phyloP scores from a whole-genome alignment of 2,888 invertebrate genomes.

The Resseliella maxima region DNA sequence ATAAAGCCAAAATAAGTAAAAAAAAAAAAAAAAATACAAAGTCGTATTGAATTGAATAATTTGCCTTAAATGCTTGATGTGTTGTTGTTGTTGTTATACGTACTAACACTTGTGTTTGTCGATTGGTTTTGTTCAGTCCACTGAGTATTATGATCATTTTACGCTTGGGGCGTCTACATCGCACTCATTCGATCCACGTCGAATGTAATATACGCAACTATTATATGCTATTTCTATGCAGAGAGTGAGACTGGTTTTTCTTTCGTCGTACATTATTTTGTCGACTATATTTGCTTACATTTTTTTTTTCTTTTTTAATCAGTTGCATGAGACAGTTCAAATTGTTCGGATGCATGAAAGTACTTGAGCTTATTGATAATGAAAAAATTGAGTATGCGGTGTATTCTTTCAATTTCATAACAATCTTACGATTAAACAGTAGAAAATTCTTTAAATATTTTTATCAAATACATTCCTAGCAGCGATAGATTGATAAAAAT shows the following conservation, averaged over 20 bases:
- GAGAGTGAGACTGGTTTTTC: slow-evolving; percentile 41
- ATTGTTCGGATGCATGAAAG: slow-evolving; percentile 32
- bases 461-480: too few species aligned
- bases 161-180: slow-evolving; percentile 36
- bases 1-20: slow-evolving; percentile 2
- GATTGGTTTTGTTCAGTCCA: background rate
- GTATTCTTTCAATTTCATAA: too few species aligned
- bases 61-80: background rate
- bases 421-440: too few species aligned
- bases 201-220: slow-evolving; percentile 45
- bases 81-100: background rate
- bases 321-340: slow-evolving; percentile 51
- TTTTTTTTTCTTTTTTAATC: too few species aligned
- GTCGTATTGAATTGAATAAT: slow-evolving; percentile 26
- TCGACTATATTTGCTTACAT: background rate
- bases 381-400: background rate
- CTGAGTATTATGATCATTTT: slow-evolving; percentile 3
- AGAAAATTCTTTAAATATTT: too few species aligned
- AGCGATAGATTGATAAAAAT: too few species aligned
- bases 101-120: background rate
- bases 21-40: background rate
- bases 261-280: slow-evolving; percentile 53
- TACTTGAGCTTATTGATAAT: background rate
- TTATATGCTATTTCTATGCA: slow-evolving; percentile 54
- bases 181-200: background rate